Conservation (phyloP, 2,113 vertebrate species). For the Atrichornis clamosus region DNA sequence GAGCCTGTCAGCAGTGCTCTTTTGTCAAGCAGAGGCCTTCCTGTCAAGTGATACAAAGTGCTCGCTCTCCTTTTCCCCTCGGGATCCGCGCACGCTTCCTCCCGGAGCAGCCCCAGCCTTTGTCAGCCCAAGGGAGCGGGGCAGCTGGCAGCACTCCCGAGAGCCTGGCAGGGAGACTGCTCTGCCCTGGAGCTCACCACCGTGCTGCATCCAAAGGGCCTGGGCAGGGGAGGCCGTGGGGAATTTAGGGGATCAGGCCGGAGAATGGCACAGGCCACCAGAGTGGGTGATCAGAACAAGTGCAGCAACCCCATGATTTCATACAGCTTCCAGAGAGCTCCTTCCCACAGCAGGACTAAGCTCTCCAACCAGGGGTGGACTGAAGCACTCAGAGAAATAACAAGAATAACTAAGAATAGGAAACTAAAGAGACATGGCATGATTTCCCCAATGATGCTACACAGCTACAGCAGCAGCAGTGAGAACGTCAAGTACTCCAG, state of each 20-base stretch:
- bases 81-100: slow-evolving; percentile 9
- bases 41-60: slow-evolving; percentile 60
- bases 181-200: not conserved
- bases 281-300: not conserved
- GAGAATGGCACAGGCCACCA: not conserved
- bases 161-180: not conserved
- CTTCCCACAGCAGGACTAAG: not conserved
- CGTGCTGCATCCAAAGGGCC: not conserved
- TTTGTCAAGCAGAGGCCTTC: slow-evolving; percentile 56
- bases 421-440: not conserved
- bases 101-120: not conserved
- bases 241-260: not conserved
- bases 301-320: not conserved
- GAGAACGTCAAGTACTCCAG: not conserved
- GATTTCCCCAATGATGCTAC: not conserved
- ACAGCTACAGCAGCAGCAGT: not conserved
- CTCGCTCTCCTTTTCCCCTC: slow-evolving; percentile 18
- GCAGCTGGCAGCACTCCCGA: not conserved
- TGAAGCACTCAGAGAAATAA: not conserved
- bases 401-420: not conserved
- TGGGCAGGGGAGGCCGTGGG: not conserved
- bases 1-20: slow-evolving; percentile 37
- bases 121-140: not conserved
- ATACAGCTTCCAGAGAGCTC: not conserved
- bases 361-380: not conserved